phyloP scores from a whole-genome alignment of 2,797 vertebrate genomes.

The Gadopsis marmoratus region DNA sequence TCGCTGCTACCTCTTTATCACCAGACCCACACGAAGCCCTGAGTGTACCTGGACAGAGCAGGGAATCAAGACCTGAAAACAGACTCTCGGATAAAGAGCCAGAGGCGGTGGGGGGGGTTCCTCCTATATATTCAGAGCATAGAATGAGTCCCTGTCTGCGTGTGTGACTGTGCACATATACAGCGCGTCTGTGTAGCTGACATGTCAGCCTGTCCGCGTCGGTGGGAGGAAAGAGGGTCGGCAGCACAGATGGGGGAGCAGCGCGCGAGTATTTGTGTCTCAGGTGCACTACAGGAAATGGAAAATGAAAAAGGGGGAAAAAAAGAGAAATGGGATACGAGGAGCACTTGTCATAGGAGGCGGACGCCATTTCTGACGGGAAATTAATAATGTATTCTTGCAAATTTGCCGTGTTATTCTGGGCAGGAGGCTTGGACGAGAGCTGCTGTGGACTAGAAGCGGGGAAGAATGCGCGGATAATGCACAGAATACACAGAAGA shows the following conservation, averaged over 20 bases:
- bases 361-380: constrained; percentile 73
- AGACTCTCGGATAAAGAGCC: constrained; percentile 41
- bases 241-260: constrained; percentile 14
- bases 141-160: constrained; percentile 1
- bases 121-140: neutral
- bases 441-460: constrained; percentile 21
- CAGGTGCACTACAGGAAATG: constrained; percentile 83
- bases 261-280: constrained; percentile 62
- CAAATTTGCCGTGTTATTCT: constrained; percentile 80
- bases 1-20: constrained; percentile 18
- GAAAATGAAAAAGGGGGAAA: constrained; percentile 77
- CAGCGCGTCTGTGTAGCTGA: constrained; percentile 5
- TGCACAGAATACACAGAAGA: too few relatives aligned
- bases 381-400: constrained; percentile 84
- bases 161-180: constrained; percentile 9
- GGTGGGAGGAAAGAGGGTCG: constrained; percentile 3
- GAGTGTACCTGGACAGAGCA: constrained; percentile 23
- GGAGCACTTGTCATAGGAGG: constrained; percentile 75
- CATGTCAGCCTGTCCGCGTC: constrained; percentile 20
- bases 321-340: constrained; percentile 52
- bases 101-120: constrained; percentile 1
- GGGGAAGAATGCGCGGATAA: constrained; percentile 30
- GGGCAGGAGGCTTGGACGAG: constrained; percentile 33
- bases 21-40: constrained; percentile 28
- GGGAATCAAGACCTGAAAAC: constrained; percentile 35